Evolutionary conservation across 1,140 invertebrate genomes (phyloP).

Genomic region (Pseudomyrmex cubaensis): DNA sequence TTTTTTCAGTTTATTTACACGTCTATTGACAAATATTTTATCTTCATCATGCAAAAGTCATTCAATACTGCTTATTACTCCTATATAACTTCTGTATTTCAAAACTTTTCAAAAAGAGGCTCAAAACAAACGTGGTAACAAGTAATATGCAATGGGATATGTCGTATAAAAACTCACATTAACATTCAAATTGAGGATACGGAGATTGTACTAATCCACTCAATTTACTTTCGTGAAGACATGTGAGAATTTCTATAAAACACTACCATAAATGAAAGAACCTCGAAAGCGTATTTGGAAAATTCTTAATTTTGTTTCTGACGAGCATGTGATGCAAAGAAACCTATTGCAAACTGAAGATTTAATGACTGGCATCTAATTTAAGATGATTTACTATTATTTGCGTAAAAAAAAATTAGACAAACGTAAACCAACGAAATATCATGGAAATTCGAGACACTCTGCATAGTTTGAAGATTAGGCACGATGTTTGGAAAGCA

Average conservation of each 20-base stretch:
- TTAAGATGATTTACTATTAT: slow-evolving; percentile 35
- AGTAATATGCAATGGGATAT: not conserved
- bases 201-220: not conserved
- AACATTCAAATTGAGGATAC: slow-evolving; percentile 13
- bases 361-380: slow-evolving; percentile 39
- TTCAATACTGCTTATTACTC: slow-evolving; percentile 31
- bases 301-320: slow-evolving; percentile 1
- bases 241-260: not conserved
- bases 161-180: slow-evolving; percentile 25
- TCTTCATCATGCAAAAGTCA: slow-evolving; percentile 25
- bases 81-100: slow-evolving; percentile 15
- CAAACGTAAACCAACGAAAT: slow-evolving; percentile 65
- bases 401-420: slow-evolving; percentile 31
- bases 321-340: slow-evolving; percentile 43
- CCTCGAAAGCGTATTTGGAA: slow-evolving; percentile 23
- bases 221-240: slow-evolving; percentile 32
- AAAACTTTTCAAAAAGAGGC: slow-evolving; percentile 3
- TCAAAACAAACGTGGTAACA: not conserved
- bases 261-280: slow-evolving; percentile 18
- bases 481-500: slow-evolving; percentile 76
- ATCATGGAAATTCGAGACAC: slow-evolving; percentile 59
- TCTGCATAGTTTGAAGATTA: slow-evolving; percentile 71
- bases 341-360: slow-evolving; percentile 39
- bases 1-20: slow-evolving; percentile 51
- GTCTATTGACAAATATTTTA: slow-evolving; percentile 53